These are phyloP conservation scores for Megaceryle alcyon DNA, from an alignment of 2,797 vertebrate species.

Conservation along the genomic window DNA sequence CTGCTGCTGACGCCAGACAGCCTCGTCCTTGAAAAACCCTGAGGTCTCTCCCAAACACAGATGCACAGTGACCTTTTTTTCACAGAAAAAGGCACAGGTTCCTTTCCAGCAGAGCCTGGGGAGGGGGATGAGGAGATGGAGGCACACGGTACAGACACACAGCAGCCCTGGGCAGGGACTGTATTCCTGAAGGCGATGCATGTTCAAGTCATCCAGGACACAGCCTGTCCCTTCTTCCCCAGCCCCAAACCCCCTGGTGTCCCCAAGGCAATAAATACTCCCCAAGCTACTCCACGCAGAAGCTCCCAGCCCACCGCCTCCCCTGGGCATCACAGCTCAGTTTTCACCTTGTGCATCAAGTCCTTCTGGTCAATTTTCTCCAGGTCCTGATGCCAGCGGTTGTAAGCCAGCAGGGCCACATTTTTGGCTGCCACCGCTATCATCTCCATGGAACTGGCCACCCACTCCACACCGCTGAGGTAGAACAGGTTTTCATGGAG, in stretches of 20 bases:
- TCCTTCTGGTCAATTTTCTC: conserved; percentile 98
- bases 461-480: conserved; percentile 93
- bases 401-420: conserved; percentile 93
- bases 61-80: not conserved
- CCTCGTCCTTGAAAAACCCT: accelerated
- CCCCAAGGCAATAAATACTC: conserved; percentile 35
- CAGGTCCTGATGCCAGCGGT: conserved; percentile 91
- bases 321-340: conserved; percentile 85
- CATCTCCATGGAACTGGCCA: conserved; percentile 96
- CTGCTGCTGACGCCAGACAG: not conserved
- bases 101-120: not conserved
- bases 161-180: not conserved
- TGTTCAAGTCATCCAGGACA: not conserved
- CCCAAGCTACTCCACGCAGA: not conserved
- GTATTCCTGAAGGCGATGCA: conserved; percentile 7
- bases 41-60: not conserved
- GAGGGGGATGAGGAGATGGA: not conserved
- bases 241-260: not conserved
- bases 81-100: not conserved
- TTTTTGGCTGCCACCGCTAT: conserved; percentile 94
- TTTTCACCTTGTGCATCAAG: conserved; percentile 97
- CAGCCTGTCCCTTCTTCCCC: not conserved
- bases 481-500: conserved; percentile 94
- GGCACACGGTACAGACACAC: not conserved
- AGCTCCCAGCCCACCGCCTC: not conserved